These are phyloP conservation scores for Percopsis transmontana DNA, from an alignment of 2,113 vertebrate species.

Conservation along the genomic window DNA sequence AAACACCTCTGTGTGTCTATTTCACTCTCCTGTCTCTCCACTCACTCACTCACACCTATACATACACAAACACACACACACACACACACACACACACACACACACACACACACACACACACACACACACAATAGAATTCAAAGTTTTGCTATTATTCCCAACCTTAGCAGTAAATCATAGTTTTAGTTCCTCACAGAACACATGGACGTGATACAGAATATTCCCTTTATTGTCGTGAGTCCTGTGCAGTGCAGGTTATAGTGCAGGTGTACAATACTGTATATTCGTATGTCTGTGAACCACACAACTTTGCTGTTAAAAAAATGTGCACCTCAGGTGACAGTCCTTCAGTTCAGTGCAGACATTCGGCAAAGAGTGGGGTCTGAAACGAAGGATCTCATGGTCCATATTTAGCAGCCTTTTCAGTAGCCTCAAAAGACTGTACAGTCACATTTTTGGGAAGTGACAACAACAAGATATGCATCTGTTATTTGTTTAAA, in stretches of 20 bases:
- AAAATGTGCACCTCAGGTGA: neutral
- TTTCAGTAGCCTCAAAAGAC: neutral
- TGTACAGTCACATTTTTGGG: neutral
- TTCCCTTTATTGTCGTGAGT: conserved; percentile 67
- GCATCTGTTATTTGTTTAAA: conserved; percentile 12
- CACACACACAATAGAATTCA: conserved; percentile 17
- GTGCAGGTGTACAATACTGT: conserved; percentile 73
- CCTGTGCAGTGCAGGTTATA: conserved; percentile 61
- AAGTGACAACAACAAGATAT: conserved; percentile 43
- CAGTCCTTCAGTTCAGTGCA: neutral
- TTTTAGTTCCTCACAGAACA: conserved; percentile 71
- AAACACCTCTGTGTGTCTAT: no score
- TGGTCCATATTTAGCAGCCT: conserved; percentile 8
- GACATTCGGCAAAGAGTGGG: conserved; percentile 1
- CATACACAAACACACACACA: conserved; percentile 9
- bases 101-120: neutral
- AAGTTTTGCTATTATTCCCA: conserved; percentile 18
- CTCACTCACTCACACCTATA: conserved; percentile 4
- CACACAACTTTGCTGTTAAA: conserved; percentile 39
- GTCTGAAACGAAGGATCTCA: neutral
- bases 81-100: neutral
- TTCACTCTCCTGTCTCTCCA: conserved; percentile 62
- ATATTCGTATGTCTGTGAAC: conserved; percentile 61
- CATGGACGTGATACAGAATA: conserved; percentile 77
- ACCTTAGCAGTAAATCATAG: neutral